Conservation (phyloP, 1,140 invertebrate species). For the Drosophila nannoptera region DNA sequence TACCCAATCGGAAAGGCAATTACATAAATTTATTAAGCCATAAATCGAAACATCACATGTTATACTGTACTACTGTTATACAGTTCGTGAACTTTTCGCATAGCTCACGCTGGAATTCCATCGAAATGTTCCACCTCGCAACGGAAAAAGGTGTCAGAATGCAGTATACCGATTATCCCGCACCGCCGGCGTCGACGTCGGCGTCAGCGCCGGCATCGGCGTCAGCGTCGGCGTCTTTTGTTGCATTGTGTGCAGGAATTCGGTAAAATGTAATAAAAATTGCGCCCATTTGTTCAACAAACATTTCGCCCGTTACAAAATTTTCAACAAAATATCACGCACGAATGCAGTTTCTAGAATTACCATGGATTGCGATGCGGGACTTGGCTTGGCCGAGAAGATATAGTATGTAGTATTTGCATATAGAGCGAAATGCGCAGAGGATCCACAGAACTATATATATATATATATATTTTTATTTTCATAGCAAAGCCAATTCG, state of each 20-base stretch:
- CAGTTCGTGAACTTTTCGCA: too few relatives aligned
- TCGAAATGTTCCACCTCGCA: not conserved
- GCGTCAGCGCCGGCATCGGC: too few relatives aligned
- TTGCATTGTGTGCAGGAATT: slow-evolving; percentile 61
- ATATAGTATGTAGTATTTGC: not conserved
- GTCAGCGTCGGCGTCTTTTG: slow-evolving; percentile 25
- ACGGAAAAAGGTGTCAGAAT: slow-evolving; percentile 36
- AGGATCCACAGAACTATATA: not conserved
- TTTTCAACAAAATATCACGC: slow-evolving; percentile 66
- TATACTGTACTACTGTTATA: too few relatives aligned
- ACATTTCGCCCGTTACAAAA: slow-evolving; percentile 44
- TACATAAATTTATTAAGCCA: too few relatives aligned
- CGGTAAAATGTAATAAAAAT: slow-evolving; percentile 38
- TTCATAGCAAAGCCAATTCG: too few relatives aligned
- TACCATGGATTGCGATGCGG: too few relatives aligned
- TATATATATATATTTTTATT: too few relatives aligned
- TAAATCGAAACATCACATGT: too few relatives aligned
- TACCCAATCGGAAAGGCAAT: too few relatives aligned
- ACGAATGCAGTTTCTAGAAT: slow-evolving; percentile 27
- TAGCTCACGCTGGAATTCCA: not conserved
- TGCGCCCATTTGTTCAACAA: slow-evolving; percentile 65
- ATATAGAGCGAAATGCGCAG: too few relatives aligned
- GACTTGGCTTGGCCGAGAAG: too few relatives aligned
- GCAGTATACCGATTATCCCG: slow-evolving; percentile 13
- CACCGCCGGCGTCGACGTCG: too few relatives aligned